These are phyloP conservation scores for Poeciliopsis presidionis DNA, from an alignment of 2,797 vertebrate genomes.

Conservation along the genomic window DNA sequence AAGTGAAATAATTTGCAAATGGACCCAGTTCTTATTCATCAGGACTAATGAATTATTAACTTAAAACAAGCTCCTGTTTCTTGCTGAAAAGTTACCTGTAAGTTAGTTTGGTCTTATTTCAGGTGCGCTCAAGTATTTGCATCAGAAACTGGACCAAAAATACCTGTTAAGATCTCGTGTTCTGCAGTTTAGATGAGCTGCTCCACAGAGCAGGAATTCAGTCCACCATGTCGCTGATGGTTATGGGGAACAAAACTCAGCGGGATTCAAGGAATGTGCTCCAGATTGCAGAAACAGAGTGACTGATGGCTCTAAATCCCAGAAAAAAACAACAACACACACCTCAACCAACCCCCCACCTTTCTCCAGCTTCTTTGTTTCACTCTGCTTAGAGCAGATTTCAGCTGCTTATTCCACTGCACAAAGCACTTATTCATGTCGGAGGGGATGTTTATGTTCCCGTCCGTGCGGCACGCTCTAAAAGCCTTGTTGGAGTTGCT, in stretches of 20 bases:
- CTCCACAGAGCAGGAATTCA: slow-evolving; percentile 40
- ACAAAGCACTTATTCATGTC: slow-evolving; percentile 27
- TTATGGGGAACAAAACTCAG: slow-evolving; percentile 75
- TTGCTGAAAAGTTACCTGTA: no score
- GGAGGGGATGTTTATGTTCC: slow-evolving; percentile 4
- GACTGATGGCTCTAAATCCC: slow-evolving; percentile 65
- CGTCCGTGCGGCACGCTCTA: slow-evolving; percentile 17
- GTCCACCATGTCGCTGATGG: slow-evolving; percentile 33
- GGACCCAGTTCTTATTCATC: no score
- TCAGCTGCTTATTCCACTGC: slow-evolving; percentile 34
- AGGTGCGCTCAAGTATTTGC: no score
- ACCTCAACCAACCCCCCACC: slow-evolving; percentile 3
- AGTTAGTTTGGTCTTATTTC: no score
- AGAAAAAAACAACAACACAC: slow-evolving; percentile 52
- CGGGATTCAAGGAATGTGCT: slow-evolving; percentile 77
- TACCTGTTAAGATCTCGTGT: no score
- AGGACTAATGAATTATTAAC: no score
- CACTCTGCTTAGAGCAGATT: slow-evolving; percentile 46
- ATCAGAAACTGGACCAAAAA: no score
- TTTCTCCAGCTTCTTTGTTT: slow-evolving; percentile 18
- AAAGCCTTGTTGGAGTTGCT: slow-evolving; percentile 22
- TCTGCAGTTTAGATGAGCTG: slow-evolving; percentile 14
- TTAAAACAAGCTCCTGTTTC: no score
- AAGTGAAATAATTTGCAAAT: no score
- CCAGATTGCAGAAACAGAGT: slow-evolving; percentile 55